Evolutionary conservation across 2,113 vertebrate species (phyloP).

Genomic region (Trogon surrucura): DNA sequence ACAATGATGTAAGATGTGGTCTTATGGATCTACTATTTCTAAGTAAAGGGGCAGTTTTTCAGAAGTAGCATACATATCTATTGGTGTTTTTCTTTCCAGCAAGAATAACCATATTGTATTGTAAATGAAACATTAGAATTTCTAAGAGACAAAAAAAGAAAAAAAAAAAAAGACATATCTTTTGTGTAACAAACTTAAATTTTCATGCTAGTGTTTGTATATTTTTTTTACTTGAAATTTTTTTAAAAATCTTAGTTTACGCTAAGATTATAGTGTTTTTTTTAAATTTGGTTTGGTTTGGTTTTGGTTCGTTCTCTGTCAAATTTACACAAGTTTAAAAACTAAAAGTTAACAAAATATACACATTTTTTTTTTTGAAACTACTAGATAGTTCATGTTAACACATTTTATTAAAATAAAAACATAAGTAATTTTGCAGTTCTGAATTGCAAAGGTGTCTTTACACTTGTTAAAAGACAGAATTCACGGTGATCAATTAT

Average conservation of each 20-base stretch:
- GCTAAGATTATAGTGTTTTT: rapidly evolving
- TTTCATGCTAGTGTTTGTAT: not conserved
- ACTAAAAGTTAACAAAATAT: not conserved
- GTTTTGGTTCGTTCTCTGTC: not conserved
- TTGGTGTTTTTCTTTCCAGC: not conserved
- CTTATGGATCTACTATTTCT: not conserved
- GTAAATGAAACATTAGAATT: not conserved
- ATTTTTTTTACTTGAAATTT: not conserved
- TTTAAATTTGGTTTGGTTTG: not conserved
- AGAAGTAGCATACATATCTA: not conserved
- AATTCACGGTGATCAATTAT: not conserved
- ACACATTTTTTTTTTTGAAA: not conserved
- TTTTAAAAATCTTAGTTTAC: not conserved
- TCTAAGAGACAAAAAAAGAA: not conserved
- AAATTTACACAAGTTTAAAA: not conserved
- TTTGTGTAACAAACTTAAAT: not conserved
- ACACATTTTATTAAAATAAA: not conserved
- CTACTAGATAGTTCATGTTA: not conserved
- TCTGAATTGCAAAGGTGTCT: not conserved
- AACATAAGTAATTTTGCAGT: not conserved
- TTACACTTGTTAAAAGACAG: not conserved
- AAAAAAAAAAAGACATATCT: not conserved
- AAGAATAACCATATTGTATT: not conserved
- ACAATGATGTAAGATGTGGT: rapidly evolving
- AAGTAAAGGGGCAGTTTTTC: not conserved